phyloP scores from a whole-genome alignment of 2,113 vertebrate genomes.

The Alosa alosa region DNA sequence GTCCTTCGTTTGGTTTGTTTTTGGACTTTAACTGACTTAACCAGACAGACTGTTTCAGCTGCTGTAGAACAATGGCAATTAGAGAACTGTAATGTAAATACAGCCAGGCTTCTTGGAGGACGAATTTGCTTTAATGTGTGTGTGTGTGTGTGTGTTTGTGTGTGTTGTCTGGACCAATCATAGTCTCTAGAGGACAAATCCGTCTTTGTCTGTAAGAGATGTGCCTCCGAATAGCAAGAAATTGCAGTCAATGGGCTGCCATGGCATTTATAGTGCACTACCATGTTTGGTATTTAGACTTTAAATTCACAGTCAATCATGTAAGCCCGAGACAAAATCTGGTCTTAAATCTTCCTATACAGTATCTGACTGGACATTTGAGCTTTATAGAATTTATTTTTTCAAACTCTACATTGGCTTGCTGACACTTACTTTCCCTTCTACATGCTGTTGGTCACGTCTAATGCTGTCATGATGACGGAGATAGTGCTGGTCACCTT shows the following conservation, averaged over 20 bases:
- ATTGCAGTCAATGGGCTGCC: not conserved
- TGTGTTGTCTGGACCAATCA: not conserved
- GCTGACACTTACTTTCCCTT: not conserved
- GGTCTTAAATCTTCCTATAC: not conserved
- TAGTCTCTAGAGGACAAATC: not conserved
- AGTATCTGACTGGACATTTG: not conserved
- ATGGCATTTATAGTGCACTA: not conserved
- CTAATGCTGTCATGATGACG: not conserved
- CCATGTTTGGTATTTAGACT: not conserved
- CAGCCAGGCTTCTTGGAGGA: not conserved
- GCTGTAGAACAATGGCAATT: slow-evolving; percentile 3
- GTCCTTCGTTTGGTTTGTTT: not conserved
- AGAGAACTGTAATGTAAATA: not conserved
- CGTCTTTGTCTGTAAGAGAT: not conserved
- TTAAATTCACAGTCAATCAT: not conserved
- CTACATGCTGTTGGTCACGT: not conserved
- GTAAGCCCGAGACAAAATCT: not conserved
- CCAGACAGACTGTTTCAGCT: not conserved
- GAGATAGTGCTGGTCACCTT: not conserved
- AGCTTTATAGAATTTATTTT: not conserved
- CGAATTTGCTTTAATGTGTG: not conserved
- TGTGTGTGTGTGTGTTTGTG: slow-evolving; percentile 21
- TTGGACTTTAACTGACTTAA: not conserved
- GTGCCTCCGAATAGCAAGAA: not conserved
- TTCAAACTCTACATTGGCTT: not conserved